Evolutionary conservation across 1,140 invertebrate genomes (phyloP), one percentile per base, ranked within the genome.

Genomic region (Himalopsyche phryganea): DNA sequence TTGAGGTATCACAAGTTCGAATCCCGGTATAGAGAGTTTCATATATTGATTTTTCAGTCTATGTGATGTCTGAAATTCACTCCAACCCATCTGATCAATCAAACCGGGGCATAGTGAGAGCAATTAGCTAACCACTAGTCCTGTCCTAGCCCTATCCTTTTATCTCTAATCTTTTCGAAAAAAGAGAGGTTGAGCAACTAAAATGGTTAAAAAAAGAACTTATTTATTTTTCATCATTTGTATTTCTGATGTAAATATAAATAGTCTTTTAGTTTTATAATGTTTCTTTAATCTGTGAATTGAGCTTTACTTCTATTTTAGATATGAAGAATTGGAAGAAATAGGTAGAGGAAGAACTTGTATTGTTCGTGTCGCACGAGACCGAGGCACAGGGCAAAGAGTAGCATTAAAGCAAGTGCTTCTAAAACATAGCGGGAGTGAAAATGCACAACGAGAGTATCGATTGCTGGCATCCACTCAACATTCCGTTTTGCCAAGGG

Each of bases 391-490:
- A 2, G 86, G 86, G 3, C 84, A 87, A 51, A 82, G 88, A 65
- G 83, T 91, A 1, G 89, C 89, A 0, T 76, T 90, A 1, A 92
- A 92, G 67, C 87, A 89, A 74, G 83, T 88, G 4, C 78, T 80
- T n/a, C 71, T 78, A 7, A 75, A 81, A 70, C 80, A 82, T 67
- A 78, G 83, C 44, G 65, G 81, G 72, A 68, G 78, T 71, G 65
- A 79, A 74, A 58, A 80, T 82, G 56, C 81, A 73, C 65, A 72
- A 58, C 69, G 80, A 14, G 85, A 87, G 67, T 90, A 87, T 67
- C 82, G 84, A 60, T 73, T 90, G 6, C 69, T 91, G 23, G 83
- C 84, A 1, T 80, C 82, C 2, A 81, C 86, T 19, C 83, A 85
- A 66, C 88, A 91, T 70, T 75, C 77, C 0, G 84, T 85, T 61